Base-by-base conservation (phyloP, 2,888 invertebrate genomes). In the Xylota sylvarum region DNA sequence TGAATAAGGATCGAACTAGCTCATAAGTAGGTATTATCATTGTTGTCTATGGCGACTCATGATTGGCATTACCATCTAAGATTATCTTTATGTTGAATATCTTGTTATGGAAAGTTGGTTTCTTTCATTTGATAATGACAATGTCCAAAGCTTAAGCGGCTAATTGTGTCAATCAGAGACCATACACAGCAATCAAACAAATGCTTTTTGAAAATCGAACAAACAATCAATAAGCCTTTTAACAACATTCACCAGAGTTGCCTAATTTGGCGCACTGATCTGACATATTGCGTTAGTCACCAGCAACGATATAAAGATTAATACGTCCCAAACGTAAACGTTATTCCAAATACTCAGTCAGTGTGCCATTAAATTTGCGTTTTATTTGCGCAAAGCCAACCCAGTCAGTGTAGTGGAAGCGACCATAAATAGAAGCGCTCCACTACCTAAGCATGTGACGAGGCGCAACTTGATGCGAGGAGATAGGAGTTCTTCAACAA, bases 361-460 rank as follows among this genome's bases (percentile, higher is more conserved):
- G 27, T 50, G 27, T 50, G 50, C 50, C 12, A 50, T 14, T 55
- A 55, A 55, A 32, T 55, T 50, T 17, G 17, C 2, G 32, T 35
- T 35, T 32, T 56, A 9, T 30, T 56, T 35, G 17, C 32, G 17
- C 40, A 60, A 60, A 40, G 40, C 52, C 14, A 37, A 67, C 52
- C 37, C 67, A 40, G 60, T 30, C 52, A 40, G 60, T 30, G 23
- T 55, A 67, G 67, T 67, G 67, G 52, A 52, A 52, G 67, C 50
- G 67, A 37, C 67, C 67, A 67, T 67, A 67, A 55, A 67, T 52
- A 52, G 67, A 67, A 67, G 67, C 12, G 52, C 37, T 55, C 40
- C 67, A 27, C 37, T 27, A 40, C 27, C 52, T 10, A 5, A 40
- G 6, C 14, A 67, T 37, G 52, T 35, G 40, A 14, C 52, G 37